Conservation (phyloP, 1,140 invertebrate species). For the Carcinoscorpius rotundicauda region DNA sequence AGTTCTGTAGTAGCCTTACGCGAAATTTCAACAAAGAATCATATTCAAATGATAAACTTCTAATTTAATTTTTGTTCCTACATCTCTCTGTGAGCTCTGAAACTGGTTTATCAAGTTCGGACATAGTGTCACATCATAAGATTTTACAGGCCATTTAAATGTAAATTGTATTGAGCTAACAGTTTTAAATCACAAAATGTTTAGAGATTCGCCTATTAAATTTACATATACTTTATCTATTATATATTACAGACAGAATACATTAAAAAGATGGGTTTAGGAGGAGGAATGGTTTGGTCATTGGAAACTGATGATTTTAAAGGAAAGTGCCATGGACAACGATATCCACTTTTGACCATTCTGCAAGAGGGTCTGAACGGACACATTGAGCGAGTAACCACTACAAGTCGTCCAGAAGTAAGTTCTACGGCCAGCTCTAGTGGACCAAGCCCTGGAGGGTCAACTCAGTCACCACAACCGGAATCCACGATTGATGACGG, state of each 20-base stretch:
- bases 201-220: no score
- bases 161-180: no score
- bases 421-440: background rate
- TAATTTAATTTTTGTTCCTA: no score
- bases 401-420: background rate
- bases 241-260: constrained; percentile 26
- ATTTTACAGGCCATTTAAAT: no score
- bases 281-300: constrained; percentile 46
- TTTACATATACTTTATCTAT: no score
- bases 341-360: constrained; percentile 6
- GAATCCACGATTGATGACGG: constrained; percentile 1
- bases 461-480: background rate
- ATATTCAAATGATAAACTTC: no score
- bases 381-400: background rate
- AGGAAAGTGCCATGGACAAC: constrained; percentile 15
- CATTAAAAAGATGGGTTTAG: constrained; percentile 27
- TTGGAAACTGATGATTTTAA: constrained; percentile 45
- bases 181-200: no score
- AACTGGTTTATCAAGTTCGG: no score
- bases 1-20: no score
- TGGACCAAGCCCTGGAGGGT: background rate
- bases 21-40: no score
- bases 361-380: constrained; percentile 6
- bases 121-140: no score
- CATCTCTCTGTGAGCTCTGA: no score